Evolutionary conservation across 2,888 invertebrate genomes (phyloP), one percentile per base, ranked within the genome.

Genomic region (Hedychridium roseum): DNA sequence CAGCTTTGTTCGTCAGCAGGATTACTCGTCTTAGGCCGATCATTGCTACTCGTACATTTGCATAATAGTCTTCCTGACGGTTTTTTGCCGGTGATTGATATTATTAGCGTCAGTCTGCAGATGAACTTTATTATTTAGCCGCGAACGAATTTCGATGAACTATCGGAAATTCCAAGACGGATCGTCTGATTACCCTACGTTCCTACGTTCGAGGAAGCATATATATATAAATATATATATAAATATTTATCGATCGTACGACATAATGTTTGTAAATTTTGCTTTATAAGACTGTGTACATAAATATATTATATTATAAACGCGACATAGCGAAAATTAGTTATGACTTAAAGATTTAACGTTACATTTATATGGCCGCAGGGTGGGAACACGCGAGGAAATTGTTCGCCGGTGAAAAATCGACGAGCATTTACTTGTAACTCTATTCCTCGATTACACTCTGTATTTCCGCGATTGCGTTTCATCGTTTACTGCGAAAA

Each of bases 271-370:
- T 80, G 79, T 80, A 79, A 77, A 80, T 77, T 79, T 80, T 75
- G 79, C 74, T 72, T 78, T 73, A 78, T 79, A 80, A 80, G 74
- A 79, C 79, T 80, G 79, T 80, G 79, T 80, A 80, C 69, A 80
- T 79, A 79, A 69, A 71, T 73, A 74, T 58, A 65, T 54, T 54
- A 62, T 64, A 66, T 58, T 51, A 50, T 62, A 64, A 64, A 68
- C 64, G 70, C 71, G 70, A 71, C n/a, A n/a, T 68, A 71, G 68
- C 60, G 57, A 55, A 68, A 60, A 52, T 63, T 64, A 55, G 57
- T 64, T 57, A 55, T 40, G 54, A 57, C 44, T 43, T 50, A 51
- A 50, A 40, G 46, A 39, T 50, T 55, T 56, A 44, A 54, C 37
- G 45, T 54, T 53, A 59, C 45, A 52, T 55, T 50, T 44, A 34